phyloP scores from a whole-genome alignment of 2,797 vertebrate species.

The Hephaestus fuliginosus region DNA sequence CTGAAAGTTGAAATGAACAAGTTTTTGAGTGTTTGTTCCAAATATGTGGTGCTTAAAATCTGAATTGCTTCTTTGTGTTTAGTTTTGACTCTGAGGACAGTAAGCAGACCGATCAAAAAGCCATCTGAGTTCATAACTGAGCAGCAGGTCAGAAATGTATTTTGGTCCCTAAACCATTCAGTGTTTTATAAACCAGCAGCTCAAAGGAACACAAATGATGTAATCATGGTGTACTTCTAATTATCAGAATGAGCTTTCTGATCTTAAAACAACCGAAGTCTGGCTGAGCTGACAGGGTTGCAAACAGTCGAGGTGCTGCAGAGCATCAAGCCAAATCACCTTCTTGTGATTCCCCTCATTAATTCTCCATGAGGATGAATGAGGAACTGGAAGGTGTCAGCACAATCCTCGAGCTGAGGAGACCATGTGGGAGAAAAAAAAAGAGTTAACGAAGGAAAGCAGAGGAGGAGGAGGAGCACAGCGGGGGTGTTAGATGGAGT shows the following conservation, averaged over 20 bases:
- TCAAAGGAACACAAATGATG: no score
- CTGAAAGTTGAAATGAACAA: not conserved
- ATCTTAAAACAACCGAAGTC: not conserved
- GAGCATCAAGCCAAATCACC: not conserved
- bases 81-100: not conserved
- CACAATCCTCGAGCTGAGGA: slow-evolving; percentile 21
- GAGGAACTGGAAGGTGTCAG: slow-evolving; percentile 21
- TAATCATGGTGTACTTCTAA: not conserved
- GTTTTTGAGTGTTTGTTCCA: not conserved
- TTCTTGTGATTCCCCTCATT: slow-evolving; percentile 15
- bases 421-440: slow-evolving; percentile 3
- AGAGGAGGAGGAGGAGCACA: not conserved
- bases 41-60: not conserved
- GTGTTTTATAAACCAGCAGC: no score
- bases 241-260: not conserved
- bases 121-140: no score
- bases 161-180: no score
- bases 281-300: not conserved
- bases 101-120: no score
- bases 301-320: not conserved
- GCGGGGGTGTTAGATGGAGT: slow-evolving; percentile 21
- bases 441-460: slow-evolving; percentile 14
- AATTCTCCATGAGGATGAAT: slow-evolving; percentile 7
- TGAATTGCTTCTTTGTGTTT: not conserved
- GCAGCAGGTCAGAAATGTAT: no score